Evolutionary conservation across 1,140 invertebrate species (phyloP).

Genomic region (Acromyrmex heyeri): DNA sequence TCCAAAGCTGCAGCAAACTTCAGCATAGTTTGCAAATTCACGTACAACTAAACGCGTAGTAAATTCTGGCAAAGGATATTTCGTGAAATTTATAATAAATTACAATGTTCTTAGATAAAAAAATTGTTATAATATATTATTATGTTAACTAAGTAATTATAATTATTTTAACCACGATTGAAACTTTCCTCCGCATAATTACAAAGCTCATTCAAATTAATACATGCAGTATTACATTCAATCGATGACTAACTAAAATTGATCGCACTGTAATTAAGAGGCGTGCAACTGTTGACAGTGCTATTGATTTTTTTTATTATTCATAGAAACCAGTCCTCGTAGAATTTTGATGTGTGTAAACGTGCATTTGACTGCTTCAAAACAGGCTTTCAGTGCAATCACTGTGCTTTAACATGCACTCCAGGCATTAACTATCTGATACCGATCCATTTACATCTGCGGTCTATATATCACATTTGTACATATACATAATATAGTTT

Average conservation of each 20-base stretch:
- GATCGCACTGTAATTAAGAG: slow-evolving; percentile 33
- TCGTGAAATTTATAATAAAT: neutral
- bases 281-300: slow-evolving; percentile 10
- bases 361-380: neutral
- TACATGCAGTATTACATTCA: neutral
- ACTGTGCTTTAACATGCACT: neutral
- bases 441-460: slow-evolving; percentile 16
- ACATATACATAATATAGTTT: neutral
- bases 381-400: neutral
- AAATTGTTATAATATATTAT: neutral
- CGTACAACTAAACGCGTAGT: neutral
- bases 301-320: slow-evolving; percentile 32
- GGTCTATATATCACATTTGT: neutral
- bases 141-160: no score
- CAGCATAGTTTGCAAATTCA: slow-evolving; percentile 35
- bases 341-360: slow-evolving; percentile 1
- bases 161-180: neutral
- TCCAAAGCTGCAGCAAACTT: slow-evolving; percentile 27
- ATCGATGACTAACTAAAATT: slow-evolving; percentile 33
- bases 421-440: neutral
- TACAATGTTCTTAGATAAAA: neutral
- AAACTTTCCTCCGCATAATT: neutral
- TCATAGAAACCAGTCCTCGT: slow-evolving; percentile 25
- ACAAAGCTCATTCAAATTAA: neutral
- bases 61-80: neutral